Evolutionary conservation across 2,113 vertebrate species (phyloP).

Genomic region (Lepidothrix coronata): DNA sequence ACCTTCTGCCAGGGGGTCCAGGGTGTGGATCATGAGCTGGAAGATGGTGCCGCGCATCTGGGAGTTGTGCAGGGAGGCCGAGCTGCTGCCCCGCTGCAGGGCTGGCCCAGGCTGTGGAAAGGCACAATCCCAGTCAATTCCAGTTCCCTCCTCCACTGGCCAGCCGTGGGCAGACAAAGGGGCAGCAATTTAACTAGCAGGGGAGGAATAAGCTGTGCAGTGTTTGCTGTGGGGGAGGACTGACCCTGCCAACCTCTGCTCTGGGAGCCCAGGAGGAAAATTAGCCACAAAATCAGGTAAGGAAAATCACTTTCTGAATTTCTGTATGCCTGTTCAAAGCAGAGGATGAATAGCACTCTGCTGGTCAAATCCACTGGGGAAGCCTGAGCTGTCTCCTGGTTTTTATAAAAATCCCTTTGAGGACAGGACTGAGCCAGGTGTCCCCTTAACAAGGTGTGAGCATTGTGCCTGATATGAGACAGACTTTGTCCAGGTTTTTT

Average conservation of each 20-base stretch:
- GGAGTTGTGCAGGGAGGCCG: slow-evolving; percentile 92
- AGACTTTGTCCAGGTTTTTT: background rate
- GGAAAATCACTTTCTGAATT: background rate
- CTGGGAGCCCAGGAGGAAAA: background rate
- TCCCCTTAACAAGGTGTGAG: background rate
- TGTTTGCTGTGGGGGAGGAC: background rate
- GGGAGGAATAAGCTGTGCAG: background rate
- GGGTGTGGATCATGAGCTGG: slow-evolving; percentile 92
- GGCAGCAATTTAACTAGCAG: background rate
- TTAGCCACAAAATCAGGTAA: background rate
- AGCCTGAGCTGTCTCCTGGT: background rate
- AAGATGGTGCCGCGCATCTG: slow-evolving; percentile 91
- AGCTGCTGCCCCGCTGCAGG: slow-evolving; percentile 88
- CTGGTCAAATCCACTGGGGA: background rate
- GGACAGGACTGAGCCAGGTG: background rate
- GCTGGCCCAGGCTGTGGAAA: slow-evolving; percentile 77
- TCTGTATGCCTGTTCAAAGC: background rate
- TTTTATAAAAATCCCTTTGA: background rate
- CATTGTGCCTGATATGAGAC: background rate
- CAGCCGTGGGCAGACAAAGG: background rate
- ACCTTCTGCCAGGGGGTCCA: slow-evolving; percentile 91
- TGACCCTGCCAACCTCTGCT: background rate
- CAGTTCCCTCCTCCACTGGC: background rate
- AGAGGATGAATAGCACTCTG: background rate
- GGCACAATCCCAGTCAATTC: slow-evolving; percentile 11